Conservation (phyloP, 1,140 invertebrate genomes). For the Pygmarrhopalites habei region DNA sequence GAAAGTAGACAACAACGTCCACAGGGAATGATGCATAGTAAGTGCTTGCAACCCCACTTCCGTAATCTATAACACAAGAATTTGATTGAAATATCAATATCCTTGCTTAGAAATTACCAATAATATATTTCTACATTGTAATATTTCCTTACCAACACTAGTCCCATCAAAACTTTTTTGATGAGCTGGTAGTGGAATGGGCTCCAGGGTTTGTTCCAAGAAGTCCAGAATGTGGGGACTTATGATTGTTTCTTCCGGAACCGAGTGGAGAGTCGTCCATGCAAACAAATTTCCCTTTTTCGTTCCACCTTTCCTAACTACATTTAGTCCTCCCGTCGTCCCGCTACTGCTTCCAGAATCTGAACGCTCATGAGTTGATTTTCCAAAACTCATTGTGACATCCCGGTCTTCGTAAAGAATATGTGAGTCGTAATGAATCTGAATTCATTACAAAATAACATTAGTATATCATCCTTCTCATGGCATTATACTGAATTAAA, state of each 20-base stretch:
- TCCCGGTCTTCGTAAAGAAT: slow-evolving; percentile 57
- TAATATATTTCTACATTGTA: no score
- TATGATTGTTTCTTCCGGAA: slow-evolving; percentile 91
- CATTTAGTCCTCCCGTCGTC: slow-evolving; percentile 4
- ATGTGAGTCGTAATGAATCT: slow-evolving; percentile 80
- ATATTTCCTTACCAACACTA: slow-evolving; percentile 21
- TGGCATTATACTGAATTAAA: neutral
- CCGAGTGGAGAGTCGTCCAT: slow-evolving; percentile 90
- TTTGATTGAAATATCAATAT: no score
- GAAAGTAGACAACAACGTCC: slow-evolving; percentile 96
- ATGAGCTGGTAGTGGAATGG: slow-evolving; percentile 60
- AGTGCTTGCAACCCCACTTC: slow-evolving; percentile 37
- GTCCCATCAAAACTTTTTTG: slow-evolving; percentile 30
- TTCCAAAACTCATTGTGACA: neutral
- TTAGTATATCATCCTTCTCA: no score
- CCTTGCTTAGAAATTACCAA: no score
- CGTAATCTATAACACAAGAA: slow-evolving; percentile 11
- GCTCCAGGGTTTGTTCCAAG: slow-evolving; percentile 82
- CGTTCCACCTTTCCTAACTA: slow-evolving; percentile 46
- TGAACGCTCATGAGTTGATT: slow-evolving; percentile 27
- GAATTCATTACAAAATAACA: slow-evolving; percentile 13
- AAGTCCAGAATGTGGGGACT: slow-evolving; percentile 91
- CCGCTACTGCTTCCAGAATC: slow-evolving; percentile 34
- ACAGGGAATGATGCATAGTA: slow-evolving; percentile 88
- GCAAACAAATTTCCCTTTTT: slow-evolving; percentile 91